Base-by-base conservation (phyloP, 1,140 invertebrate species). In the Elymnias hypermnestra region DNA sequence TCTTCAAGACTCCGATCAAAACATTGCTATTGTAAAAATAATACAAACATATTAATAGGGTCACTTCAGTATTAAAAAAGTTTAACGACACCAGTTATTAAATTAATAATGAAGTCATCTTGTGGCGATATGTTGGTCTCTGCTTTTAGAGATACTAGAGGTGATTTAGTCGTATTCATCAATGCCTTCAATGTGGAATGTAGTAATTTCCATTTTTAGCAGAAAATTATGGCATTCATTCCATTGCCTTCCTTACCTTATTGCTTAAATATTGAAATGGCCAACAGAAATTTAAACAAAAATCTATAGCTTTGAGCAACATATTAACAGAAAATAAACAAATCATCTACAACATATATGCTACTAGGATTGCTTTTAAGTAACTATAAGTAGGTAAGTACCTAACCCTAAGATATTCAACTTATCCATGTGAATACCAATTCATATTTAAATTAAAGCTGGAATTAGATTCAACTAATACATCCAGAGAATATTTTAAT, bases 141-240 rank as follows among this genome's bases (percentile, higher is more conserved):
- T 48, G 50, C 46, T 53, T 38, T 29, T 13, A 29, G 13, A 10
- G 5, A 29, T 6, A 29, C 13, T 12, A 5, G 1, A 29, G 9
- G 10, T 29, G 13, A 29, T 7, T 10, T 6, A 13, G 10, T 2
- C 26, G 9, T 4, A 37, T 44, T 26, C 38, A 48, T 29, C 21
- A 44, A 31, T 42, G 19, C 19, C 26, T 56, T 12, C 37, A 35
- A 41, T 53, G 47, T 65, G 62, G 62, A 65, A 65, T 65, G 62
- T 65, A 65, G 53, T 41, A 56, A 52, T 38, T 56, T 54, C 43
- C 36, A 39, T 14, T 33, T 44, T 36, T 40, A 33, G 22, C 31
- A 48, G 45, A 29, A 29, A 13, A 12, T 13, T 29, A 29, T 4
- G 23, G 13, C 26, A 29, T 13, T 29, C 10, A 3, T 29, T 29